Evolutionary conservation across 2,113 vertebrate species (phyloP).

Genomic region (Chionis minor): DNA sequence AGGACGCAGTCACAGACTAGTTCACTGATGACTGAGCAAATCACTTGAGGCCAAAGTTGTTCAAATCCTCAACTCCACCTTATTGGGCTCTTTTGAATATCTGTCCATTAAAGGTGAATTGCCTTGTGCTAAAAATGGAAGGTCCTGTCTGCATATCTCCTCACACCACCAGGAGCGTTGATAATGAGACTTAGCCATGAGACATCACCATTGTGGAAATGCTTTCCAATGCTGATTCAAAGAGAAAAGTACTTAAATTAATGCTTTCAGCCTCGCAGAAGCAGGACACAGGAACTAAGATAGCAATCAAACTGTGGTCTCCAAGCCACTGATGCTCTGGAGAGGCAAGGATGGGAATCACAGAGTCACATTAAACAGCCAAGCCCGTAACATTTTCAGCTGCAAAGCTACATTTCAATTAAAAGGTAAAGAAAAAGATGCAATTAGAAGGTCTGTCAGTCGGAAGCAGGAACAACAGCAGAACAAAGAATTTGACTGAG

Average conservation of each 20-base stretch:
- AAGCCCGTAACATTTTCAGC: background rate
- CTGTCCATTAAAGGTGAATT: background rate
- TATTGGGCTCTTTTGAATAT: background rate
- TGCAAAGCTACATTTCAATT: background rate
- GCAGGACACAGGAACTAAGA: background rate
- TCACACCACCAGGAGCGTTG: background rate
- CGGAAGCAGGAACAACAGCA: background rate
- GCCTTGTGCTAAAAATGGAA: background rate
- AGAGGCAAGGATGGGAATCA: background rate
- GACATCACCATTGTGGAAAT: background rate
- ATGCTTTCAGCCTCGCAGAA: background rate
- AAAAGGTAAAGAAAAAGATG: background rate
- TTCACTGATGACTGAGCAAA: background rate
- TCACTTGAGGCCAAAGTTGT: background rate
- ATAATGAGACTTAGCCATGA: background rate
- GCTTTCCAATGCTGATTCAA: background rate
- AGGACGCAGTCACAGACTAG: background rate
- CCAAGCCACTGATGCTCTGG: background rate
- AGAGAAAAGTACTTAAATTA: background rate
- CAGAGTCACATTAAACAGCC: background rate
- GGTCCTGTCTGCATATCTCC: background rate
- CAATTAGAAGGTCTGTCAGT: background rate
- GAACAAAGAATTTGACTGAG: background rate
- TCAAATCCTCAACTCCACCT: background rate
- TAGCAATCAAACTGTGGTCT: background rate